These are phyloP conservation scores for Chelonoidis abingdonii DNA, from an alignment of 2,113 vertebrate genomes.

Conservation along the genomic window DNA sequence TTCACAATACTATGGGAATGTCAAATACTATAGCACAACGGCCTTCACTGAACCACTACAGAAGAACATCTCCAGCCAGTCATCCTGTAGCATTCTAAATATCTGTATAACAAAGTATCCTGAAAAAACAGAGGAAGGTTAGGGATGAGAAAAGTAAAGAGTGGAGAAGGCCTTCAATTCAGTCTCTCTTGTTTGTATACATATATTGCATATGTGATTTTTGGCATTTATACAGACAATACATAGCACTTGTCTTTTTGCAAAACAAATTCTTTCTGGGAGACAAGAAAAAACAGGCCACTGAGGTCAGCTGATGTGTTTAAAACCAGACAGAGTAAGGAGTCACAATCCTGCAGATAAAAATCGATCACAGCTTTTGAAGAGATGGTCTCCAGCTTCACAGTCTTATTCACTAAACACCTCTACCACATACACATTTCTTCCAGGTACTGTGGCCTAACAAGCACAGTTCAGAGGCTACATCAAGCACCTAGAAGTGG, in stretches of 20 bases:
- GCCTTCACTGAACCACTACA: background rate
- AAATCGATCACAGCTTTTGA: background rate
- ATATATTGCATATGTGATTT: conserved; percentile 8
- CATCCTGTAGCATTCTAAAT: background rate
- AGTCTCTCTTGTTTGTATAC: conserved; percentile 41
- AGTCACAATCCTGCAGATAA: background rate
- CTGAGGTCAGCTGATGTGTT: background rate
- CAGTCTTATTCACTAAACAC: background rate
- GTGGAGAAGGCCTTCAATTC: background rate
- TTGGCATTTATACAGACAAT: conserved; percentile 46
- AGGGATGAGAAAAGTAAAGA: conserved; percentile 12
- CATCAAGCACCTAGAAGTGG: background rate
- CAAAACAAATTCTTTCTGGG: conserved; percentile 27
- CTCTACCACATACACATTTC: background rate
- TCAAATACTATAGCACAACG: background rate
- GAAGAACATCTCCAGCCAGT: background rate
- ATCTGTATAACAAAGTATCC: background rate
- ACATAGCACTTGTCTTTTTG: conserved; percentile 13
- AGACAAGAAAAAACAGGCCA: conserved; percentile 23
- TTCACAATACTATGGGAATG: background rate
- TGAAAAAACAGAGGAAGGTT: background rate
- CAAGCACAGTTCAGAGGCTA: background rate
- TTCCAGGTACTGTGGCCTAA: background rate
- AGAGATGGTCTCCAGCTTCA: background rate
- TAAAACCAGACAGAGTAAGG: background rate